Evolutionary conservation across 2,113 vertebrate species (phyloP).

Genomic region (Chauna torquata): DNA sequence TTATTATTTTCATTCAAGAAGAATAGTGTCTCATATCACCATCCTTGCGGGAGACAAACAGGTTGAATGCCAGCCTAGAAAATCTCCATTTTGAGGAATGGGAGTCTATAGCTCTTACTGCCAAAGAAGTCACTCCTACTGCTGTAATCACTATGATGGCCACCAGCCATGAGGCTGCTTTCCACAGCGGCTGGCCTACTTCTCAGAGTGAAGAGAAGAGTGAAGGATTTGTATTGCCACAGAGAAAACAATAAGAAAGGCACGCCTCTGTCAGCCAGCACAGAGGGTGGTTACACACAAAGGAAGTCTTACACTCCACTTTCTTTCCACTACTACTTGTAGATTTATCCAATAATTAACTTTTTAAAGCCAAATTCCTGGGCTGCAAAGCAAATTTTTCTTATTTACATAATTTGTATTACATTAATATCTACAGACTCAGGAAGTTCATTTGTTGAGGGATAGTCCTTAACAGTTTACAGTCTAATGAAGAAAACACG

Average conservation of each 20-base stretch:
- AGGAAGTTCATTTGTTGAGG: neutral
- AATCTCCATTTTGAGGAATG: neutral
- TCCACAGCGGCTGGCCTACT: neutral
- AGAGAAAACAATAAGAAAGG: neutral
- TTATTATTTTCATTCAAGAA: neutral
- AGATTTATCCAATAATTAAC: neutral
- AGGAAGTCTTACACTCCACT: neutral
- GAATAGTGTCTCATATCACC: neutral
- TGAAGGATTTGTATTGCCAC: neutral
- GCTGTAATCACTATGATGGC: neutral
- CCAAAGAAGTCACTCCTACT: neutral
- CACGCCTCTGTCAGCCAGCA: neutral
- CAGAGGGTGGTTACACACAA: neutral
- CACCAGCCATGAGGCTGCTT: neutral
- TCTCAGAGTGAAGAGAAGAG: neutral
- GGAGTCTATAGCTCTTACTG: neutral
- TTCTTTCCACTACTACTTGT: neutral
- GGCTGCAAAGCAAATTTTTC: neutral
- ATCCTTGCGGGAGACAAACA: neutral
- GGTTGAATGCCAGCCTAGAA: neutral
- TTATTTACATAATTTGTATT: neutral
- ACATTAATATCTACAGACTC: neutral
- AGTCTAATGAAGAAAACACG: neutral
- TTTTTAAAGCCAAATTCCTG: neutral
- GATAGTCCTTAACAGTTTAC: neutral